Evolutionary conservation across 1,140 invertebrate genomes (phyloP).

Genomic region (Meloidogyne chitwoodi): DNA sequence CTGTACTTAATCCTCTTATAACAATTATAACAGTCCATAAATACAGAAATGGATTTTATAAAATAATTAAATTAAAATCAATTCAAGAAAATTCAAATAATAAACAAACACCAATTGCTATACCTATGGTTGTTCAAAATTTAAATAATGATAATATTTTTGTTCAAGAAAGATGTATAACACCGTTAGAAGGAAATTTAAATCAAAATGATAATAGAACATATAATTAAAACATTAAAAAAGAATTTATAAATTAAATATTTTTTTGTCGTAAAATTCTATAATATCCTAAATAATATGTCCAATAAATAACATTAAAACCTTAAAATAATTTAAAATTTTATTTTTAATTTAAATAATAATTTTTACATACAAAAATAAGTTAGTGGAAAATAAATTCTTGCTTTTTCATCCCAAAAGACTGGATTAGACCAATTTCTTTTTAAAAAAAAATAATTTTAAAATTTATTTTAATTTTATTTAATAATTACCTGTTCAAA

Average conservation of each 20-base stretch:
- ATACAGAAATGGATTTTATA: background rate
- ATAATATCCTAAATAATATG: conserved; percentile 36
- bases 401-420: conserved; percentile 36
- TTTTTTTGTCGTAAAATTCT: conserved; percentile 12
- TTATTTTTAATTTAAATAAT: too few relatives aligned
- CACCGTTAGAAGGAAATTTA: background rate
- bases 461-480: too few relatives aligned
- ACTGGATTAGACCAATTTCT: conserved; percentile 46
- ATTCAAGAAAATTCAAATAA: background rate
- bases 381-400: conserved; percentile 16
- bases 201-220: background rate
- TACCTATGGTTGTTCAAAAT: background rate
- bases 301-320: conserved; percentile 40
- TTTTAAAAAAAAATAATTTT: too few relatives aligned
- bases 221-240: background rate
- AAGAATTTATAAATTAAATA: background rate
- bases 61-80: background rate
- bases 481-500: too few relatives aligned
- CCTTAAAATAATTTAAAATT: conserved; percentile 18
- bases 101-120: background rate
- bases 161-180: background rate
- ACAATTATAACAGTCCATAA: conserved; percentile 7
- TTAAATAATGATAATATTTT: background rate
- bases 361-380: conserved; percentile 1
- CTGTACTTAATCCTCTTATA: background rate